Evolutionary conservation across 1,140 invertebrate species (phyloP).

Genomic region (Drosophila grimshawi): DNA sequence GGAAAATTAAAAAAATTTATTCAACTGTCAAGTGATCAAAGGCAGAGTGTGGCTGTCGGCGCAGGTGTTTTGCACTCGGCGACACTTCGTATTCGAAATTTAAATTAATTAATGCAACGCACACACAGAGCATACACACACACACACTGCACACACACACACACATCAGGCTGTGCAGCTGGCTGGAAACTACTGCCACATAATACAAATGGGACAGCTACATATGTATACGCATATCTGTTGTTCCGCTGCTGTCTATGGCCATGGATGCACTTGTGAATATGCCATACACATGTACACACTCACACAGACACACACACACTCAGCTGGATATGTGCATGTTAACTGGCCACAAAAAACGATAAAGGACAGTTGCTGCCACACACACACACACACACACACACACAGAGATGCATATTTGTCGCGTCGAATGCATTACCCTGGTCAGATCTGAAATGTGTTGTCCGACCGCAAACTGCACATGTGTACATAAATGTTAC

Average conservation of each 20-base stretch:
- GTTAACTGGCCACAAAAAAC: slow-evolving; percentile 81
- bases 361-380: slow-evolving; percentile 75
- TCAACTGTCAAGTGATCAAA: slow-evolving; percentile 80
- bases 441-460: slow-evolving; percentile 37
- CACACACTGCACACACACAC: slow-evolving; percentile 19
- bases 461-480: slow-evolving; percentile 75
- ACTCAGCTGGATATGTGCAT: slow-evolving; percentile 43
- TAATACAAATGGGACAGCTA: slow-evolving; percentile 67
- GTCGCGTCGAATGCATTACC: slow-evolving; percentile 33
- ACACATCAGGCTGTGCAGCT: slow-evolving; percentile 55
- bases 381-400: not conserved
- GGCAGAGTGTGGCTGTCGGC: slow-evolving; percentile 69
- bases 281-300: slow-evolving; percentile 18
- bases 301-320: slow-evolving; percentile 7
- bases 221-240: slow-evolving; percentile 55
- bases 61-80: slow-evolving; percentile 81
- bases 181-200: slow-evolving; percentile 54
- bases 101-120: slow-evolving; percentile 79
- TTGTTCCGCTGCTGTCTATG: slow-evolving; percentile 29
- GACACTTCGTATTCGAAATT: slow-evolving; percentile 75
- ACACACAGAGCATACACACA: slow-evolving; percentile 33
- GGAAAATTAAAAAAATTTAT: slow-evolving; percentile 79
- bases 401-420: not conserved
- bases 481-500: slow-evolving; percentile 45
- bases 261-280: slow-evolving; percentile 19